These are phyloP conservation scores for Megalops cyprinoides DNA, from an alignment of 2,797 vertebrate species.

Conservation along the genomic window DNA sequence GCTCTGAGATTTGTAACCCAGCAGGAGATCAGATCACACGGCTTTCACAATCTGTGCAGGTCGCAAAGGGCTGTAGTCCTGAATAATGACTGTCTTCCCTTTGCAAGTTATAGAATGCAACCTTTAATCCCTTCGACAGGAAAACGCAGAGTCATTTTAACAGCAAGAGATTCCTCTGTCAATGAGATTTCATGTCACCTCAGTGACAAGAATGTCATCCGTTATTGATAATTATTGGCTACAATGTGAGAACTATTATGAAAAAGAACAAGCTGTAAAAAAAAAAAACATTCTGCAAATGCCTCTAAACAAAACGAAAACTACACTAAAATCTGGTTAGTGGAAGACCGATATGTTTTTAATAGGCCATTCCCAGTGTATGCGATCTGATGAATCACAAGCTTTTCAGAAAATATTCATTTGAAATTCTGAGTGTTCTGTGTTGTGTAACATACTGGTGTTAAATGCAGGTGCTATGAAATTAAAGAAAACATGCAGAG, in stretches of 20 bases:
- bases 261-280: not conserved
- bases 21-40: not conserved
- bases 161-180: not conserved
- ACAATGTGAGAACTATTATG: not conserved
- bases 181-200: not conserved
- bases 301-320: not conserved
- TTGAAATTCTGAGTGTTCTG: too few species aligned
- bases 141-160: not conserved
- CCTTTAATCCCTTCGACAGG: not conserved
- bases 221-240: not conserved
- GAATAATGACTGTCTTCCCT: not conserved
- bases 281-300: too few species aligned
- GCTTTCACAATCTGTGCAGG: not conserved
- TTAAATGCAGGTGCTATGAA: not conserved
- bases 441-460: too few species aligned
- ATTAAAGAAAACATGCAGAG: not conserved
- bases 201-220: not conserved
- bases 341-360: not conserved
- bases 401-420: not conserved
- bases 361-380: not conserved
- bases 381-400: not conserved
- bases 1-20: not conserved
- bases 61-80: not conserved
- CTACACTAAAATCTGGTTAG: not conserved
- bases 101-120: not conserved